A percentile compares a stretch with the other conserved stretches of the same genome.
These are phyloP conservation scores for Odontophorus gujanensis DNA, from an alignment of 2,113 vertebrate genomes.

Conservation along the genomic window DNA sequence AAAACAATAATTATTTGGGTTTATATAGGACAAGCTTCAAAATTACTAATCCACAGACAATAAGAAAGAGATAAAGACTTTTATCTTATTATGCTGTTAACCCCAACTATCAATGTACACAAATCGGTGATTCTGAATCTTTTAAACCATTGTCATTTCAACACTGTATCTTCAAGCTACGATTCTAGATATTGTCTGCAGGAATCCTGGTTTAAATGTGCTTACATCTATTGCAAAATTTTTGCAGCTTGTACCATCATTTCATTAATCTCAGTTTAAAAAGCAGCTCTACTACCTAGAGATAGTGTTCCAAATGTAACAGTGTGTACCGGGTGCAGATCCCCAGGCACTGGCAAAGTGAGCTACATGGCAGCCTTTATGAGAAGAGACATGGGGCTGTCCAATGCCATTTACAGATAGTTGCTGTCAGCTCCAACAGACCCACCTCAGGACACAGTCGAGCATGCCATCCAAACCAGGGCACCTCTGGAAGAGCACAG, in stretches of 20 bases:
- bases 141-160: not conserved
- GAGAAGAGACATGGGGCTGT: rapidly evolving
- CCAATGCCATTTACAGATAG: not conserved
- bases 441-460: not conserved
- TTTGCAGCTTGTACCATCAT: not conserved
- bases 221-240: not conserved
- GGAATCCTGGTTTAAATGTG: not conserved
- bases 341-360: not conserved
- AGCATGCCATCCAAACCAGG: rapidly evolving
- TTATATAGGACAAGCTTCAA: not conserved
- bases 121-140: not conserved
- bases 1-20: not conserved
- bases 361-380: rapidly evolving
- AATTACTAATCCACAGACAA: not conserved
- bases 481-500: rapidly evolving
- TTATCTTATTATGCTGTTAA: not conserved
- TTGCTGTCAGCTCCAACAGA: not conserved
- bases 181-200: not conserved
- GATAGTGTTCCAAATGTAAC: rapidly evolving
- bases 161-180: not conserved
- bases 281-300: not conserved
- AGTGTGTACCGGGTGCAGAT: rapidly evolving
- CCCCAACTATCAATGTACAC: rapidly evolving
- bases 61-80: not conserved
- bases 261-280: not conserved